Evolutionary conservation across 2,113 vertebrate species (phyloP), one percentile per base, ranked within the genome.

Genomic region (Edolisoma coerulescens): DNA sequence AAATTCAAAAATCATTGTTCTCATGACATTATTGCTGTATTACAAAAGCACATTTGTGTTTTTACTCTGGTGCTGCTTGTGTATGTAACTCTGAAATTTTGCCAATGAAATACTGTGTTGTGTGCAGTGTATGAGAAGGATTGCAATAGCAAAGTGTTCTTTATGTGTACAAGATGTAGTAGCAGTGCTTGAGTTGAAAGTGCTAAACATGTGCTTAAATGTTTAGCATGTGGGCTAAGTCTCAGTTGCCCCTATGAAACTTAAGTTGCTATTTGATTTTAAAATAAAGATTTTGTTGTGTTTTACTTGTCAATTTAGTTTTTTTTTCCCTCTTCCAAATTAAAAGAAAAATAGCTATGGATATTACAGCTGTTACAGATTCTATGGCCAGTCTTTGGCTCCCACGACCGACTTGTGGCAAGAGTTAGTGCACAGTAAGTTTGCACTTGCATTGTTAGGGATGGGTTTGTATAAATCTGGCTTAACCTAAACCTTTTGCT

Each of bases 1-100:
- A 94, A 90, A 61, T 77, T 87, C 41, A 71, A 44, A 95, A 93
- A 77, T 92, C 63, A 70, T 90, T 85, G 82, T 86, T 97, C 90
- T 94, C 32, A 2, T 67, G 64, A 92, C 86, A 75, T 11, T 88
- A 24, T 76, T 81, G n/a, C 80, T 75, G 47, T 53, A 33, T 88
- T 84, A 84, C 73, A 96, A 78, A 90, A 75, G 52, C 76, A 70
- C 49, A 7, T 88, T 90, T 89, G 95, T 92, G 69, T 77, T 92
- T 53, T 83, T 88, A 27, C 32, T 89, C 76, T 83, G 75, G 54
- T 84, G 59, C 68, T 90, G 52, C 57, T 74, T 89, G 74, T 81
- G 53, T 89, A 57, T 73, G 50, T 60, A 75, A 81, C 37, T 54
- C 42, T 80, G 78, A 89, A 87, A 67, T 87, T 64, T 76, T 76